phyloP scores from a whole-genome alignment of 2,888 invertebrate genomes.

The Ennomos fuscantarius region DNA sequence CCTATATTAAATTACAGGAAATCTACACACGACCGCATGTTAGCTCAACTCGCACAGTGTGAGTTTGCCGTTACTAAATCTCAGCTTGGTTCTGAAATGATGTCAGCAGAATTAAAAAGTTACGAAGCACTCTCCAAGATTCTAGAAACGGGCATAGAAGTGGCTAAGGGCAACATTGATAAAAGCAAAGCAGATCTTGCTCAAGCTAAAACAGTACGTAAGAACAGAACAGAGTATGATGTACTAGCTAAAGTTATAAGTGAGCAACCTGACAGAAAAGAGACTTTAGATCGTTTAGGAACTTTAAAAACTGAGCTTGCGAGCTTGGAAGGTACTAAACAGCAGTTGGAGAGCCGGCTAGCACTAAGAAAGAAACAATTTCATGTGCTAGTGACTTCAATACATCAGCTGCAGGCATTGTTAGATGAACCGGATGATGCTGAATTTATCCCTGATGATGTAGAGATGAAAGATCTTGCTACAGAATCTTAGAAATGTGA shows the following conservation, averaged over 20 bases:
- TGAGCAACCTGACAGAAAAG: slow-evolving; percentile 94
- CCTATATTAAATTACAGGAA: slow-evolving; percentile 75
- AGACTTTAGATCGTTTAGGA: slow-evolving; percentile 88
- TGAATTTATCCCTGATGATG: slow-evolving; percentile 66
- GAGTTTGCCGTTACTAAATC: slow-evolving; percentile 95
- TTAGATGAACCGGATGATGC: slow-evolving; percentile 89
- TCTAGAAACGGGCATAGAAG: slow-evolving; percentile 91
- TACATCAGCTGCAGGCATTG: slow-evolving; percentile 93
- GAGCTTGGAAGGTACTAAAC: slow-evolving; percentile 88
- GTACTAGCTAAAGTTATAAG: slow-evolving; percentile 95
- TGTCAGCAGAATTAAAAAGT: slow-evolving; percentile 92
- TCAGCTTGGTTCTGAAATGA: slow-evolving; percentile 91
- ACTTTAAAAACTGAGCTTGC: slow-evolving; percentile 90
- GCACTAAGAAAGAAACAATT: slow-evolving; percentile 95
- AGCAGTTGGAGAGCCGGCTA: slow-evolving; percentile 90
- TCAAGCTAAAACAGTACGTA: slow-evolving; percentile 93
- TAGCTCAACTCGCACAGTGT: slow-evolving; percentile 93
- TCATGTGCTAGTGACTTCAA: slow-evolving; percentile 93
- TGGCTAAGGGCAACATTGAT: slow-evolving; percentile 92
- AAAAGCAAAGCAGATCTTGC: slow-evolving; percentile 92
- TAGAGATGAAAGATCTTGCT: slow-evolving; percentile 69
- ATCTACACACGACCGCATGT: slow-evolving; percentile 90
- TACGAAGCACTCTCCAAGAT: slow-evolving; percentile 91
- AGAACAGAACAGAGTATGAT: slow-evolving; percentile 97
- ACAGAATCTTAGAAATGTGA: slow-evolving; percentile 45